Percentiles rank a stretch among this genome's conserved stretches.
These are phyloP conservation scores for Oxygymnocypris stewartii DNA, from an alignment of 2,113 vertebrate species.

Conservation along the genomic window DNA sequence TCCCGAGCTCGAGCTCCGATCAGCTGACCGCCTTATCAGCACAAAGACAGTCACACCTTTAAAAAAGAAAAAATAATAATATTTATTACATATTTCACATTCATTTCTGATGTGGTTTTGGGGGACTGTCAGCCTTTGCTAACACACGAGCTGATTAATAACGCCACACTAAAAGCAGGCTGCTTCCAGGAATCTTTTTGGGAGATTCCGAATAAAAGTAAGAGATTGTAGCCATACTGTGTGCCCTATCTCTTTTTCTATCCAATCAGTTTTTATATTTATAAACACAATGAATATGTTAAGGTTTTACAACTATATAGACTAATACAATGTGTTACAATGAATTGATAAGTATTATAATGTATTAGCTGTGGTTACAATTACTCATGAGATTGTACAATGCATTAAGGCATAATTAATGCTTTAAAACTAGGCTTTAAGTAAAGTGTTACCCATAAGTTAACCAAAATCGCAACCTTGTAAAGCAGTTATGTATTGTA, in stretches of 20 bases:
- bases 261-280: neutral
- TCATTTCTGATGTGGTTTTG: slow-evolving; percentile 25
- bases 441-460: too few species aligned
- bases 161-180: neutral
- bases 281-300: neutral
- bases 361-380: too few species aligned
- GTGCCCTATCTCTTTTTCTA: slow-evolving; percentile 40
- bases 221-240: slow-evolving; percentile 41
- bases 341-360: too few species aligned
- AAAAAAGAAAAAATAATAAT: too few species aligned
- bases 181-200: neutral
- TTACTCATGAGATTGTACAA: too few species aligned
- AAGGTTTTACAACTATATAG: neutral
- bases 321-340: neutral
- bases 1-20: neutral
- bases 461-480: neutral
- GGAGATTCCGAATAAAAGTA: slow-evolving; percentile 5
- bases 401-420: too few species aligned
- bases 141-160: slow-evolving; percentile 12
- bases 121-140: neutral
- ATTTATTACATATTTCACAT: neutral
- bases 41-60: too few species aligned
- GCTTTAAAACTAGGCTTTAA: too few species aligned
- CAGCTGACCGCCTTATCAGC: slow-evolving; percentile 19
- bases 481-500: neutral